Evolutionary conservation across 92 coral and sea anemone genomes (phyloP).

Genomic region (Pocillopora grandis): DNA sequence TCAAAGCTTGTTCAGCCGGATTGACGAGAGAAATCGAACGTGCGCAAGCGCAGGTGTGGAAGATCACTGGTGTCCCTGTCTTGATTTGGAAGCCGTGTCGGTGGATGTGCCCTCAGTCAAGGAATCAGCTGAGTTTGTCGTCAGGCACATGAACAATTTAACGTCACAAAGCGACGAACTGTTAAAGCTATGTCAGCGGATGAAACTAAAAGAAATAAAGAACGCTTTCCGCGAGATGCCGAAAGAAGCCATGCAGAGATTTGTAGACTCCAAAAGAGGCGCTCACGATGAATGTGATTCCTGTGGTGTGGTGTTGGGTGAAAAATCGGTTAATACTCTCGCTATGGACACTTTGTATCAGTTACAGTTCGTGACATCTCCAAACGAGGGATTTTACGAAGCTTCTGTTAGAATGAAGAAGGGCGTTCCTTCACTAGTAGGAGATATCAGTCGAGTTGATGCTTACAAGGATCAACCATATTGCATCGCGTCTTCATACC

Average conservation of each 20-base stretch:
- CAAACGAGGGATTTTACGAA: conserved; percentile 76
- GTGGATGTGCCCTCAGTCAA: conserved; percentile 48
- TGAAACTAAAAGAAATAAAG: conserved; percentile 55
- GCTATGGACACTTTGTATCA: conserved; percentile 73
- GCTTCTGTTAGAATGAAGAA: conserved; percentile 55
- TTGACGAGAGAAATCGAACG: conserved; percentile 65
- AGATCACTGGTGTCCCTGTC: conserved; percentile 91
- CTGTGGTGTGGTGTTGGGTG: conserved; percentile 58
- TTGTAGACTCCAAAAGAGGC: conserved; percentile 46
- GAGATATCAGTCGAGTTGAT: conserved; percentile 30
- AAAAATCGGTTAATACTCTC: conserved; percentile 55
- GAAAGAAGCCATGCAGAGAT: conserved; percentile 62
- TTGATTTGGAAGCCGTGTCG: conserved; percentile 76
- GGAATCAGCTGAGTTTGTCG: conserved; percentile 57
- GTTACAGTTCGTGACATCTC: conserved; percentile 74
- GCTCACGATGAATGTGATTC: conserved; percentile 56
- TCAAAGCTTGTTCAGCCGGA: conserved; percentile 68
- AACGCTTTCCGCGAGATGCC: conserved; percentile 84
- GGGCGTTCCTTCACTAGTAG: conserved; percentile 4
- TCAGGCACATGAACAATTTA: conserved; percentile 59
- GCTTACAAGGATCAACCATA: conserved; percentile 24
- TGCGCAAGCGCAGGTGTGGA: conserved; percentile 78
- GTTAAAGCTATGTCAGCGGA: conserved; percentile 39
- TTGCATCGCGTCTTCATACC: conserved; percentile 13
- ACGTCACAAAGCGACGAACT: conserved; percentile 37